Conservation (phyloP, 2,113 vertebrate genomes). For the Oncorhynchus gorbuscha region DNA sequence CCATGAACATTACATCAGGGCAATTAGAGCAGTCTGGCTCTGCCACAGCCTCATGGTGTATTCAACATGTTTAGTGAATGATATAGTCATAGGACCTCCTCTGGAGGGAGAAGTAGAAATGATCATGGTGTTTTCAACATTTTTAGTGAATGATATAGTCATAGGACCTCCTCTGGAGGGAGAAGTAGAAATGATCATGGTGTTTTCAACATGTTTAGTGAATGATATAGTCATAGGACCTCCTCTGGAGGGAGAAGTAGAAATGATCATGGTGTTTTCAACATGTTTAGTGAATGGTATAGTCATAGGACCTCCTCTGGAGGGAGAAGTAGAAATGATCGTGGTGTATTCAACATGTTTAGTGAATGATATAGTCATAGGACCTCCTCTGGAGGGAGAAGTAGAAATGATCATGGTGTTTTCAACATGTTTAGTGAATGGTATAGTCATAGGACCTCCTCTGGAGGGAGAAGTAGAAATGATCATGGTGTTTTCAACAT, state of each 20-base stretch:
- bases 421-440: conserved; percentile 69
- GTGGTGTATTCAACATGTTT: conserved; percentile 72
- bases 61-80: conserved; percentile 69
- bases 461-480: not conserved
- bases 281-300: too few relatives aligned
- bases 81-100: conserved; percentile 36
- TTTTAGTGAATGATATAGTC: conserved; percentile 64
- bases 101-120: too few relatives aligned
- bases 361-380: conserved; percentile 57
- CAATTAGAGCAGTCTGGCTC: conserved; percentile 60
- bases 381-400: too few relatives aligned
- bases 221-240: too few relatives aligned
- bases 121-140: conserved; percentile 71
- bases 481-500: too few relatives aligned
- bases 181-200: not conserved
- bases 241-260: too few relatives aligned
- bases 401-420: conserved; percentile 59
- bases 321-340: too few relatives aligned
- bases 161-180: not conserved
- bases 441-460: conserved; percentile 36
- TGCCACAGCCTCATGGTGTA: conserved; percentile 67
- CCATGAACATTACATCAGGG: conserved; percentile 61
- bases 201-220: too few relatives aligned
- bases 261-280: too few relatives aligned
- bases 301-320: too few relatives aligned